Evolutionary conservation across 2,797 vertebrate genomes (phyloP).

Genomic region (Lepilemur septentrionalis): DNA sequence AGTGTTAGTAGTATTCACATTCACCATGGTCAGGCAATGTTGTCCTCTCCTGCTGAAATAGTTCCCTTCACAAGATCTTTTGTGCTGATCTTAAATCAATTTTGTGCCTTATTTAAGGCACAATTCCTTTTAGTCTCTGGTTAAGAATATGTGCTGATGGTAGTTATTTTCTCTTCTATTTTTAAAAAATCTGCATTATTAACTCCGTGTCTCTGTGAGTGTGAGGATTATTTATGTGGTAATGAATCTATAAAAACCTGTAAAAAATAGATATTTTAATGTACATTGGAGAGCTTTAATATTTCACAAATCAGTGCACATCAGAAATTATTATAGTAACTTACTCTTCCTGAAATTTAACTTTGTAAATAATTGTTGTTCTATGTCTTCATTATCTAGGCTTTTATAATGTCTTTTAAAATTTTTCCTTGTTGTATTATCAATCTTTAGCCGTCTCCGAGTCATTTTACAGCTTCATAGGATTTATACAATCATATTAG

Average conservation of each 20-base stretch:
- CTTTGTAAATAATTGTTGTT: not conserved
- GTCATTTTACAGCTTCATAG: not conserved
- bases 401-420: not conserved
- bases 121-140: not conserved
- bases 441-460: not conserved
- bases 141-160: not conserved
- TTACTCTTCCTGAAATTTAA: not conserved
- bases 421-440: not conserved
- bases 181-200: not conserved
- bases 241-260: not conserved
- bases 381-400: not conserved
- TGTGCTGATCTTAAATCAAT: not conserved
- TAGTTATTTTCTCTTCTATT: not conserved
- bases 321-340: not conserved
- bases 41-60: not conserved
- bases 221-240: not conserved
- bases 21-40: not conserved
- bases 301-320: not conserved
- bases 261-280: not conserved
- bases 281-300: not conserved
- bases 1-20: not conserved
- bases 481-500: not conserved
- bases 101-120: not conserved
- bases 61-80: not conserved
- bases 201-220: not conserved